A percentile compares a stretch with the other conserved stretches of the same genome.
phyloP scores from a whole-genome alignment of 2,113 vertebrate species.

The Gracilinanus agilis region DNA sequence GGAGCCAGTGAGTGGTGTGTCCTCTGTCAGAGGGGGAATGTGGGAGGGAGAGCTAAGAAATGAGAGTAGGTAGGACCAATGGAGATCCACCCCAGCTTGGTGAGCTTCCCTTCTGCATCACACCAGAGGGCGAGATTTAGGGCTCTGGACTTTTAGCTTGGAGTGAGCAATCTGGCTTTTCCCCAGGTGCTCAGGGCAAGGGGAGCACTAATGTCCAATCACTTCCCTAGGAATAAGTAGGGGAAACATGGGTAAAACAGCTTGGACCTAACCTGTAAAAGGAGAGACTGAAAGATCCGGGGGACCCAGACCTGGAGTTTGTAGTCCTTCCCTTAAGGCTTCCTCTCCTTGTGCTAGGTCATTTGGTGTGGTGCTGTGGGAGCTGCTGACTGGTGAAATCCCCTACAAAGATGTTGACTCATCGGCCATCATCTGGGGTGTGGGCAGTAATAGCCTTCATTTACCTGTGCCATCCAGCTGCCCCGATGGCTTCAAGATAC shows the following conservation, averaged over 20 bases:
- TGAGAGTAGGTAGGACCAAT: fast-evolving
- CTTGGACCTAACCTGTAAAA: neutral
- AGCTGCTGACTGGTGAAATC: constrained; percentile 97
- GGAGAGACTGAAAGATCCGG: constrained; percentile 37
- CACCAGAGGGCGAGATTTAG: neutral
- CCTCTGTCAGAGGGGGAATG: neutral
- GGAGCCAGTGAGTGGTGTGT: neutral
- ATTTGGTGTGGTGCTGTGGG: constrained; percentile 98
- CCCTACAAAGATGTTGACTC: constrained; percentile 99
- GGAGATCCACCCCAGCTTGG: too few species aligned
- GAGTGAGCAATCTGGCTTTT: too few species aligned
- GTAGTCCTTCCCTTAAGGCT: constrained; percentile 23
- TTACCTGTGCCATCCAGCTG: constrained; percentile 96
- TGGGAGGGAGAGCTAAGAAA: neutral
- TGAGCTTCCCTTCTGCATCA: neutral
- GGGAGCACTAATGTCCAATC: neutral
- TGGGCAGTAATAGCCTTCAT: constrained; percentile 98
- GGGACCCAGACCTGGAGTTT: neutral
- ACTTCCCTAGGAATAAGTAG: neutral
- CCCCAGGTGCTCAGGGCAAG: neutral
- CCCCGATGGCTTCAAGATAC: constrained; percentile 98
- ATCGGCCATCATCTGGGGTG: constrained; percentile 98
- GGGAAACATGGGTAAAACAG: neutral
- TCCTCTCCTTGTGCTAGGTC: constrained; percentile 87
- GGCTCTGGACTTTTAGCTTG: too few species aligned